Conservation (phyloP, 2,113 vertebrate genomes). For the Donacobius atricapilla region DNA sequence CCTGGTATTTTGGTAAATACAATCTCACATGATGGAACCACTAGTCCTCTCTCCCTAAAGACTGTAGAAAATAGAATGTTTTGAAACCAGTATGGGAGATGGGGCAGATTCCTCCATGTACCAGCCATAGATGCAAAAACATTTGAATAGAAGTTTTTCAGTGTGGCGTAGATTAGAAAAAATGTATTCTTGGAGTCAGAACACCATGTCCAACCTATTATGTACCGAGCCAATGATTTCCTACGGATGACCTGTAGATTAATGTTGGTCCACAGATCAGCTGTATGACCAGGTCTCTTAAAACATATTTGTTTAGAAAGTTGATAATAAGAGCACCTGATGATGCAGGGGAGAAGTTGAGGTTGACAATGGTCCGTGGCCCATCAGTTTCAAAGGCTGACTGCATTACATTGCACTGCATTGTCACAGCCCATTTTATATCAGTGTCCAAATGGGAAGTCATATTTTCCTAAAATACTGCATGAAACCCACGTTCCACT, state of each 20-base stretch:
- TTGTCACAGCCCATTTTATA: neutral
- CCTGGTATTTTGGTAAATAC: neutral
- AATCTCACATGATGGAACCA: neutral
- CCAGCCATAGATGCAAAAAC: neutral
- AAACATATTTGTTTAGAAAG: neutral
- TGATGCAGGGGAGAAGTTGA: neutral
- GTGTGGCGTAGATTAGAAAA: neutral
- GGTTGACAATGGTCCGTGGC: neutral
- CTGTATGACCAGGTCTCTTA: neutral
- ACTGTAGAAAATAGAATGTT: neutral
- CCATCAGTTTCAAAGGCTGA: neutral
- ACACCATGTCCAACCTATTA: neutral
- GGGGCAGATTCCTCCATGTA: neutral
- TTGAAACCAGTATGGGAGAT: neutral
- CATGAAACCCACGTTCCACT: neutral
- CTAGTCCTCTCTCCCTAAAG: neutral
- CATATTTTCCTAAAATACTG: neutral
- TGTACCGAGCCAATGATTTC: neutral
- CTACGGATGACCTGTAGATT: neutral
- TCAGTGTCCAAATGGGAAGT: neutral
- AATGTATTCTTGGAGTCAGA: neutral
- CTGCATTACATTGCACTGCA: neutral
- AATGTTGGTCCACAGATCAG: neutral
- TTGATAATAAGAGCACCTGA: neutral
- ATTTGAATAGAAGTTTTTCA: neutral